Conservation (phyloP, 2,113 vertebrate genomes). For the Eolophus roseicapilla region DNA sequence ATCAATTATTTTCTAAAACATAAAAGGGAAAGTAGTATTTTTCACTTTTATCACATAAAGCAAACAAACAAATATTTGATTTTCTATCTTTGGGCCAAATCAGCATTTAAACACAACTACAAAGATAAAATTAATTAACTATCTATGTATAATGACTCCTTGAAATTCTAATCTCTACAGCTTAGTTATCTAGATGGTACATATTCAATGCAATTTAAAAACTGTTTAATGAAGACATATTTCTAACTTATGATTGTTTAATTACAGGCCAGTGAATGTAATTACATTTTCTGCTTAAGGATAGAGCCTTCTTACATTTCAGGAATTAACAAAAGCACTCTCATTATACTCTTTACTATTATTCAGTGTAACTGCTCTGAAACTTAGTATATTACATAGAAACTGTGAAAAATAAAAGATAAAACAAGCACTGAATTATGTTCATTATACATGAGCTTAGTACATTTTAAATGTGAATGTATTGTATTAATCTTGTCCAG, state of each 20-base stretch:
- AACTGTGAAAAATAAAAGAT: background rate
- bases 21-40: background rate
- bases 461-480: background rate
- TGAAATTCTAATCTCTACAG: background rate
- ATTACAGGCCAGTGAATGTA: constrained; percentile 2
- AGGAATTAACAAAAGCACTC: background rate
- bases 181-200: background rate
- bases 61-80: background rate
- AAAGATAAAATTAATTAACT: background rate
- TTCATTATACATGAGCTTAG: background rate
- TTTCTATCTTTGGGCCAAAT: background rate
- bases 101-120: background rate
- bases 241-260: background rate
- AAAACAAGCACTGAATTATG: background rate
- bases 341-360: background rate
- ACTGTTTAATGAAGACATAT: background rate
- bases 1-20: background rate
- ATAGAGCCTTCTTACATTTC: background rate
- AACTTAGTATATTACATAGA: background rate
- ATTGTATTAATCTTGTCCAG: background rate
- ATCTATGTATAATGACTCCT: background rate
- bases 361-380: background rate
- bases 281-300: background rate
- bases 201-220: background rate
- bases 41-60: background rate